phyloP scores from a whole-genome alignment of 2,797 vertebrate species.

The Pseudocheirus occidentalis region DNA sequence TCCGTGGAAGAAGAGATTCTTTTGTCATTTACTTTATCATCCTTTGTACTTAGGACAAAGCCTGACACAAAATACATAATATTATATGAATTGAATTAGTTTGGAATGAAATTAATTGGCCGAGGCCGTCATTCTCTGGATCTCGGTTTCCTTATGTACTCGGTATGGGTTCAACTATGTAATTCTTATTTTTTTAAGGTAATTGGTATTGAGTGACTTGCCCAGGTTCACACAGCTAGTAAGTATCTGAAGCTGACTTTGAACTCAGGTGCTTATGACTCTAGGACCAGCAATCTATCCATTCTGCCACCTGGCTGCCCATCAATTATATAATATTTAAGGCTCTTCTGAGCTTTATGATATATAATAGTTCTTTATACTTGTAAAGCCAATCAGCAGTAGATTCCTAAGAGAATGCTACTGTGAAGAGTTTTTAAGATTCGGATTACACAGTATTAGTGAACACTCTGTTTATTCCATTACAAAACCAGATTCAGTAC shows the following conservation, averaged over 20 bases:
- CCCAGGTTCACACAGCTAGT: neutral
- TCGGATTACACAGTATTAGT: no score
- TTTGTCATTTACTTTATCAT: neutral
- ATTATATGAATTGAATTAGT: neutral
- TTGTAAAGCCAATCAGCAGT: no score
- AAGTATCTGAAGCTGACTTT: neutral
- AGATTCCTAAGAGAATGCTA: no score
- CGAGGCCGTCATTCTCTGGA: neutral
- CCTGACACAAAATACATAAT: neutral
- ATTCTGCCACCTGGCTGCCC: neutral
- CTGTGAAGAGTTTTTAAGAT: no score
- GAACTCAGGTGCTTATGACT: neutral
- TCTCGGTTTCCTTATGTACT: neutral
- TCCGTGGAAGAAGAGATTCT: neutral
- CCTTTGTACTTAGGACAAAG: neutral
- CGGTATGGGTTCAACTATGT: neutral
- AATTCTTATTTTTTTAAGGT: neutral
- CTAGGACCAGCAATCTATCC: neutral
- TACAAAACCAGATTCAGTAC: no score
- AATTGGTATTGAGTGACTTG: neutral
- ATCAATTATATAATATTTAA: no score
- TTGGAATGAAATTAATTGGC: neutral
- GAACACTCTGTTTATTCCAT: no score
- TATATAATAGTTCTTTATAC: neutral
- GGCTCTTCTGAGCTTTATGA: neutral